phyloP scores from a whole-genome alignment of 2,888 invertebrate genomes.

The Lithophane leautieri region DNA sequence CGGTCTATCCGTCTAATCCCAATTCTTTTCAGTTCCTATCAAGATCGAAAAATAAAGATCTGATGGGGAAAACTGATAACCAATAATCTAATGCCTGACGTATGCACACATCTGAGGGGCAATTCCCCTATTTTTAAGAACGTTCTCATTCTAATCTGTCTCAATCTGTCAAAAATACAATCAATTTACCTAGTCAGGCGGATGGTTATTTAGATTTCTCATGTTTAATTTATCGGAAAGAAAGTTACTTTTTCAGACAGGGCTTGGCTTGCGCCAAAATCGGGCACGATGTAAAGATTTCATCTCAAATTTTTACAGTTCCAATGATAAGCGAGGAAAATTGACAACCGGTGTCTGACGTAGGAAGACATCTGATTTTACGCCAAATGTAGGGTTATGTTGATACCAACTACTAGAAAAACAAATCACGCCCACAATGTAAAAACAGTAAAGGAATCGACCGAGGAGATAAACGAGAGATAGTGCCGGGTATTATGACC shows the following conservation, averaged over 20 bases:
- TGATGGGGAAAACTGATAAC: neutral
- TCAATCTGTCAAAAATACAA: too few species aligned
- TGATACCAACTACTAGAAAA: slow-evolving; percentile 40
- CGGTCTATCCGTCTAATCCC: accelerated
- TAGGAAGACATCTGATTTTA: slow-evolving; percentile 6
- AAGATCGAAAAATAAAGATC: neutral
- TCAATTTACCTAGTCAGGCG: too few species aligned
- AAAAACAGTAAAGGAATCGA: slow-evolving; percentile 29
- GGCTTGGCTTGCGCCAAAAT: too few species aligned
- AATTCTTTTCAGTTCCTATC: neutral
- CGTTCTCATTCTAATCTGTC: too few species aligned
- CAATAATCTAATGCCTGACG: neutral
- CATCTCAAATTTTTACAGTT: neutral
- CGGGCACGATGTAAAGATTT: neutral
- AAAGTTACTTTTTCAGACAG: too few species aligned
- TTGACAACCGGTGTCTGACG: neutral
- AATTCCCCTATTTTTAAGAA: too few species aligned
- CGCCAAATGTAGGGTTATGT: neutral
- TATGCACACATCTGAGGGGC: neutral
- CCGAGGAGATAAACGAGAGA: slow-evolving; percentile 39
- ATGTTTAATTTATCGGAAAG: too few species aligned
- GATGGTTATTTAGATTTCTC: too few species aligned
- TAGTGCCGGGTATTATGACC: slow-evolving; percentile 28
- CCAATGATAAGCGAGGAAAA: neutral
- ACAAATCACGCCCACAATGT: slow-evolving; percentile 44